Evolutionary conservation across 1,140 invertebrate genomes (phyloP).

Genomic region (Augochlora pura): DNA sequence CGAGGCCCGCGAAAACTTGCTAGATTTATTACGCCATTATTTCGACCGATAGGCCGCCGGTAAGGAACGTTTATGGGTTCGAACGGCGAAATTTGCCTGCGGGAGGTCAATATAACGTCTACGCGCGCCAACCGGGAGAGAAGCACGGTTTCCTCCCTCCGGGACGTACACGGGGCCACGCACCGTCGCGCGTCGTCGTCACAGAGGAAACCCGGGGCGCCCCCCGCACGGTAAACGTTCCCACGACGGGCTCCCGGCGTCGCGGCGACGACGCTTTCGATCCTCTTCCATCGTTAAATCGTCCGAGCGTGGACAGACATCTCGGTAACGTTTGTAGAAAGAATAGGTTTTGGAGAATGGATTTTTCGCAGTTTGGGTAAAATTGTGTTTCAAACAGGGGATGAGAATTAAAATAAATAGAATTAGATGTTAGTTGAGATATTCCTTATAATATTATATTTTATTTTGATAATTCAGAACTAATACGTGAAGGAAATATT

Average conservation of each 20-base stretch:
- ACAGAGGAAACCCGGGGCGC: constrained; percentile 32
- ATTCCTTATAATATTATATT: too few relatives aligned
- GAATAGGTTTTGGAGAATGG: too few relatives aligned
- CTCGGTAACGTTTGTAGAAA: too few relatives aligned
- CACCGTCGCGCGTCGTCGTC: constrained; percentile 17
- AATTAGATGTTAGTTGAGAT: too few relatives aligned
- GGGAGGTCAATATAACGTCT: constrained; percentile 59
- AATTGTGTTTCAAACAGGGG: too few relatives aligned
- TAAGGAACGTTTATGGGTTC: constrained; percentile 50
- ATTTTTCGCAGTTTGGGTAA: too few relatives aligned
- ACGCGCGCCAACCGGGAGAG: neutral
- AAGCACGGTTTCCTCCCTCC: constrained; percentile 7
- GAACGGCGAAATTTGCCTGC: constrained; percentile 61
- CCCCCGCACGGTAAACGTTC: constrained; percentile 33
- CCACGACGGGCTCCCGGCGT: constrained; percentile 18
- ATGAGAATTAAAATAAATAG: too few relatives aligned
- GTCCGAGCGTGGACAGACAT: too few relatives aligned
- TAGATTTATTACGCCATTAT: constrained; percentile 74
- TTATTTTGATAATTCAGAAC: too few relatives aligned
- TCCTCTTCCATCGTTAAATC: neutral
- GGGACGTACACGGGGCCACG: neutral
- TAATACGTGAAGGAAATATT: too few relatives aligned
- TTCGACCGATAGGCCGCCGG: constrained; percentile 54
- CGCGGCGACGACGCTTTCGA: constrained; percentile 45
- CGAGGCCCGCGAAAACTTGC: constrained; percentile 48